Evolutionary conservation across 2,797 vertebrate species (phyloP).

Genomic region (Buphagus erythrorhynchus): DNA sequence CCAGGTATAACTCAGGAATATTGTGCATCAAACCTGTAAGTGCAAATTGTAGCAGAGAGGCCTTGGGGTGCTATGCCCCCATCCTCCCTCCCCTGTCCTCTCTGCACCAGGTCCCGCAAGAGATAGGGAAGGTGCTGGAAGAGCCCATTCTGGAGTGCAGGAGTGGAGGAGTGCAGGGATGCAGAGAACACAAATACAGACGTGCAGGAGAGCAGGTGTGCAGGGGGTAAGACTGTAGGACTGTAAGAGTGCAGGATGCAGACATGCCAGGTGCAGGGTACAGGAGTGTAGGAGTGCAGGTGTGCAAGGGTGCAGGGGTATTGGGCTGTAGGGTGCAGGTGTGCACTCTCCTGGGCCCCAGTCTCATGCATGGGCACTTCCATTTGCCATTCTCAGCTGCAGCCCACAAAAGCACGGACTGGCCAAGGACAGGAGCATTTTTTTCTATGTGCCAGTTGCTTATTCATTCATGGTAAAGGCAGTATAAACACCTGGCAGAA

Average conservation of each 20-base stretch:
- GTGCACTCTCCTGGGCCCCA: fast-evolving
- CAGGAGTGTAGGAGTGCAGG: background rate
- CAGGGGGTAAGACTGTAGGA: background rate
- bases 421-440: background rate
- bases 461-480: background rate
- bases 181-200: background rate
- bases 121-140: background rate
- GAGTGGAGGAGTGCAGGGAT: background rate
- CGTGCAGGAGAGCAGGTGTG: background rate
- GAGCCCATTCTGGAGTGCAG: fast-evolving
- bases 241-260: background rate
- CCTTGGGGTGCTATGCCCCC: fast-evolving
- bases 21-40: fast-evolving
- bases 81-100: background rate
- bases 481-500: background rate
- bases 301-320: fast-evolving
- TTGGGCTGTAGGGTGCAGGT: background rate
- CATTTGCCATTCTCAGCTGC: background rate
- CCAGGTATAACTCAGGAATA: fast-evolving
- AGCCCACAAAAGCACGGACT: background rate
- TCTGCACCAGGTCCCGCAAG: fast-evolving
- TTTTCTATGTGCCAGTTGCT: background rate
- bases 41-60: fast-evolving
- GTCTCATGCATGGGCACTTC: fast-evolving
- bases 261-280: fast-evolving